phyloP scores from a whole-genome alignment of 2,113 vertebrate species.

The Geococcyx californianus region DNA sequence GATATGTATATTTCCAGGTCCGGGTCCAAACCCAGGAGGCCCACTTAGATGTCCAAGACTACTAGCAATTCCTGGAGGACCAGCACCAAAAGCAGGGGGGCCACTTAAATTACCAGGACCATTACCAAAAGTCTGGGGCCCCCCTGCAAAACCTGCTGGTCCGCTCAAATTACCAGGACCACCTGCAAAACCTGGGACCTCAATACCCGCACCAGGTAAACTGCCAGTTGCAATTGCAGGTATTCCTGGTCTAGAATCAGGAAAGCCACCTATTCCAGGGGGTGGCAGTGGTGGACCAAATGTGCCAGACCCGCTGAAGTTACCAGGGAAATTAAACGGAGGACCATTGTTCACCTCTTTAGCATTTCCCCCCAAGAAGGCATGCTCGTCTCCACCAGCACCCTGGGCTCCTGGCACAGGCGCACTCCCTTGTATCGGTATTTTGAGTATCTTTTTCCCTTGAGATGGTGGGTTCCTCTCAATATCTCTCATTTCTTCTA shows the following conservation, averaged over 20 bases:
- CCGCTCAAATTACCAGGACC: slow-evolving; percentile 80
- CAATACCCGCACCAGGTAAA: slow-evolving; percentile 85
- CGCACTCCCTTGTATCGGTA: slow-evolving; percentile 76
- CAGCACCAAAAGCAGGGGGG: slow-evolving; percentile 84
- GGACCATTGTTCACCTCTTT: slow-evolving; percentile 86
- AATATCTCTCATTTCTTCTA: slow-evolving; percentile 95
- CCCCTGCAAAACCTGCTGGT: slow-evolving; percentile 82
- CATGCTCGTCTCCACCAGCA: slow-evolving; percentile 84
- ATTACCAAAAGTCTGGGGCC: slow-evolving; percentile 88
- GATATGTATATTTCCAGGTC: slow-evolving; percentile 79
- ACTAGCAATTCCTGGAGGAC: slow-evolving; percentile 79
- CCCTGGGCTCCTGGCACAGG: slow-evolving; percentile 68
- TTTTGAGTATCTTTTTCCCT: slow-evolving; percentile 89
- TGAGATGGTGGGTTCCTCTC: slow-evolving; percentile 92
- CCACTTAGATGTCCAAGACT: slow-evolving; percentile 81
- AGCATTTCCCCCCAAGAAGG: slow-evolving; percentile 85
- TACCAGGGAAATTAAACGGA: slow-evolving; percentile 85
- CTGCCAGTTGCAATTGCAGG: slow-evolving; percentile 83
- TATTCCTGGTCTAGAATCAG: slow-evolving; percentile 83
- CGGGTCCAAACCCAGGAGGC: slow-evolving; percentile 79
- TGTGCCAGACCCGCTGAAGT: slow-evolving; percentile 86
- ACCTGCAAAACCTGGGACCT: slow-evolving; percentile 87
- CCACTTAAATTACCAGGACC: slow-evolving; percentile 80
- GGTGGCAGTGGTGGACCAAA: slow-evolving; percentile 89
- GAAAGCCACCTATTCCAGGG: slow-evolving; percentile 87